Conservation (phyloP, 2,113 vertebrate species). For the Gymnocephalus cernua region DNA sequence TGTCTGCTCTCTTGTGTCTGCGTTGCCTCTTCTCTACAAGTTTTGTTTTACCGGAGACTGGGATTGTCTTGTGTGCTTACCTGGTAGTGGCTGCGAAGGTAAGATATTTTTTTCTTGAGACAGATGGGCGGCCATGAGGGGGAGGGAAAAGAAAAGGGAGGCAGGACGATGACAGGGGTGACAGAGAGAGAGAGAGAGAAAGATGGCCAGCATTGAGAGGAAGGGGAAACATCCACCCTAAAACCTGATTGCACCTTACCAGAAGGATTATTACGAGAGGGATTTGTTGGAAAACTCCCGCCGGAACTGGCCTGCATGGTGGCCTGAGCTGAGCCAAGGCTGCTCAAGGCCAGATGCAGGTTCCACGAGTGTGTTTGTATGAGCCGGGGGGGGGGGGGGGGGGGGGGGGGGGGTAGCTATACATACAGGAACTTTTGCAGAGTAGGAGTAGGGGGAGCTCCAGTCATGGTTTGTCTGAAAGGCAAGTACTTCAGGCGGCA, state of each 20-base stretch:
- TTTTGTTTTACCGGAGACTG: constrained; percentile 16
- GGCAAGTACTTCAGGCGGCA: constrained; percentile 52
- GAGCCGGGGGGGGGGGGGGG: constrained; percentile 25
- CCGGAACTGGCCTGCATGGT: constrained; percentile 48
- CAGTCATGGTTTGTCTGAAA: constrained; percentile 69
- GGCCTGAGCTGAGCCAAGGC: constrained; percentile 43
- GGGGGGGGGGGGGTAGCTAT: constrained; percentile 36
- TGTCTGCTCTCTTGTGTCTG: constrained; percentile 22
- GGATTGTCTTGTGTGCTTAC: constrained; percentile 40
- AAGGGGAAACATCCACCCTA: constrained; percentile 52
- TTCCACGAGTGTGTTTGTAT: constrained; percentile 44
- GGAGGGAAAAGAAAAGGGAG: constrained; percentile 16
- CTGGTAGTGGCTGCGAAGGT: constrained; percentile 66
- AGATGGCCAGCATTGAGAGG: constrained; percentile 32
- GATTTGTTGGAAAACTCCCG: constrained; percentile 46
- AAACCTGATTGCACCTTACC: constrained; percentile 53
- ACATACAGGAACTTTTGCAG: constrained; percentile 39
- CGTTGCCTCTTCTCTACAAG: not conserved
- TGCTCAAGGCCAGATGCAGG: constrained; percentile 50
- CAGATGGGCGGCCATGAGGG: constrained; percentile 29
- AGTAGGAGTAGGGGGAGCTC: constrained; percentile 45
- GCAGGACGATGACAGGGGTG: constrained; percentile 18
- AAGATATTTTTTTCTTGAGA: constrained; percentile 56
- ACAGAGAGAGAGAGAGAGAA: constrained; percentile 21
- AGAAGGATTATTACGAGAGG: constrained; percentile 34